Percentiles rank a stretch among this genome's conserved stretches.
Evolutionary conservation across 1,140 invertebrate genomes (phyloP).

Genomic region (Heliothis virescens): DNA sequence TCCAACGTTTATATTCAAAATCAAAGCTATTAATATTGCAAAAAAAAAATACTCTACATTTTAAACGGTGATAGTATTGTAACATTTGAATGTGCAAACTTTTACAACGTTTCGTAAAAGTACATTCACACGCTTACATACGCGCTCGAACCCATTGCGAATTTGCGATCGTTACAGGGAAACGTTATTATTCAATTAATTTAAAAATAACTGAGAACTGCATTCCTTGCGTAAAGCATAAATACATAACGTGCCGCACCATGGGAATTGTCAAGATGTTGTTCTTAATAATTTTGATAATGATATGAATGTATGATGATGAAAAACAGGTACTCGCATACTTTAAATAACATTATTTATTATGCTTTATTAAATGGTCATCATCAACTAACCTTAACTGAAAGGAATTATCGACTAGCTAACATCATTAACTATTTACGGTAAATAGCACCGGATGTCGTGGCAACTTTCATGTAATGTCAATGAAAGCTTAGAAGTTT

Average conservation of each 20-base stretch:
- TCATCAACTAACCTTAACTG: too few relatives aligned
- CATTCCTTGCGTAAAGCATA: neutral
- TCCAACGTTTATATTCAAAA: constrained; percentile 23
- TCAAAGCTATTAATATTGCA: constrained; percentile 9
- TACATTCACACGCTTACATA: constrained; percentile 1
- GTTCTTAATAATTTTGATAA: neutral
- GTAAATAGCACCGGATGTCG: too few relatives aligned
- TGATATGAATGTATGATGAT: too few relatives aligned
- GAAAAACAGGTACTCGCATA: too few relatives aligned
- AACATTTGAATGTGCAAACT: constrained; percentile 11
- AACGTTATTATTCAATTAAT: neutral
- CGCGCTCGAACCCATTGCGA: neutral
- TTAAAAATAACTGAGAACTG: constrained; percentile 3
- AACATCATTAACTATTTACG: too few relatives aligned
- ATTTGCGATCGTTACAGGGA: neutral
- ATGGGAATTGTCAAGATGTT: too few relatives aligned
- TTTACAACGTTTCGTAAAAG: constrained; percentile 19
- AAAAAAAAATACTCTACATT: constrained; percentile 18
- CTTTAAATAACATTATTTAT: too few relatives aligned
- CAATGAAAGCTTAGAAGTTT: too few relatives aligned
- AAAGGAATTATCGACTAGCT: too few relatives aligned
- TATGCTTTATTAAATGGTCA: too few relatives aligned
- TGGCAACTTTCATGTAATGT: too few relatives aligned
- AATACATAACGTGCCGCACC: neutral
- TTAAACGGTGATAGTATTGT: neutral